Conservation (phyloP, 2,113 vertebrate genomes). For the Cathartes aura region DNA sequence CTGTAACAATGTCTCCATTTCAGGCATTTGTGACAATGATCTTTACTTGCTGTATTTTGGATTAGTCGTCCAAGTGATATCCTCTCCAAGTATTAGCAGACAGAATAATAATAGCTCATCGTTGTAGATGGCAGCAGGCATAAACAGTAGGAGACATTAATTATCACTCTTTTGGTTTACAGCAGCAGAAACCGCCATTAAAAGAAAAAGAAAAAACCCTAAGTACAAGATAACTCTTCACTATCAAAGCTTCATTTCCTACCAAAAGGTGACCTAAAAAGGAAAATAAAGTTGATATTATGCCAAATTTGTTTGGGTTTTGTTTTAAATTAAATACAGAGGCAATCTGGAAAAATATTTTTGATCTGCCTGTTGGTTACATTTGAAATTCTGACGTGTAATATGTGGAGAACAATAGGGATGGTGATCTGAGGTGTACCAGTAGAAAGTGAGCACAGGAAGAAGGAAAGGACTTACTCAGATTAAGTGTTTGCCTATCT, state of each 20-base stretch:
- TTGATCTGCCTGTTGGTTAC: not conserved
- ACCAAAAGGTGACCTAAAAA: not conserved
- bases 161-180: conserved; percentile 9
- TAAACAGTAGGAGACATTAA: conserved; percentile 48
- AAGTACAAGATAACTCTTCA: not conserved
- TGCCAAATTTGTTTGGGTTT: not conserved
- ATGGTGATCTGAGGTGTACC: not conserved
- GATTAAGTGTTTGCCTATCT: not conserved
- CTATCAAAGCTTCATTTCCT: not conserved
- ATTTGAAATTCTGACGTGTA: not conserved
- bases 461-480: not conserved
- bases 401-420: not conserved
- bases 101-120: conserved; percentile 42
- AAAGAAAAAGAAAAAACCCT: not conserved
- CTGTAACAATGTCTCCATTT: not conserved
- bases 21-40: conserved; percentile 24
- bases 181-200: conserved; percentile 4
- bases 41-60: conserved; percentile 17
- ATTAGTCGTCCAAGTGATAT: not conserved
- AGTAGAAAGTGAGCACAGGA: not conserved
- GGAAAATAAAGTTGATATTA: not conserved
- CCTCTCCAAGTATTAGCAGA: conserved; percentile 32
- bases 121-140: not conserved
- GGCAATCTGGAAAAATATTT: not conserved
- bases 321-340: not conserved